phyloP scores from a whole-genome alignment of 1,140 invertebrate genomes.

The Wasmannia auropunctata region DNA sequence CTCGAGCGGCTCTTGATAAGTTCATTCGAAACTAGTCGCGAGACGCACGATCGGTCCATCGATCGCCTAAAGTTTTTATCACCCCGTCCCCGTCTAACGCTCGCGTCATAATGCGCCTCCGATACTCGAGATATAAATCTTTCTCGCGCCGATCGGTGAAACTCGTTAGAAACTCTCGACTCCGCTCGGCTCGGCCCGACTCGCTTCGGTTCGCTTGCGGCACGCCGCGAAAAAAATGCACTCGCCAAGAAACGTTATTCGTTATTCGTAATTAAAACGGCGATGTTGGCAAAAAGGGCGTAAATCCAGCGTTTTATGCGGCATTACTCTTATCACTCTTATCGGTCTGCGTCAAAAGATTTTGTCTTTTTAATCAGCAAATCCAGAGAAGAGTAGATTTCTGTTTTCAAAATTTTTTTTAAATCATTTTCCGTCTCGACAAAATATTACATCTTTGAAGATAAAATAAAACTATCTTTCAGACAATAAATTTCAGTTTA shows the following conservation, averaged over 20 bases:
- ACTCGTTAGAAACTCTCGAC: slow-evolving; percentile 60
- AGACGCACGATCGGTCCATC: slow-evolving; percentile 55
- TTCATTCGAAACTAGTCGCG: slow-evolving; percentile 68
- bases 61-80: slow-evolving; percentile 30
- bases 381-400: not conserved
- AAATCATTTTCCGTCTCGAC: not conserved
- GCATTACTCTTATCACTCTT: not conserved
- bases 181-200: slow-evolving; percentile 17
- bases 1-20: slow-evolving; percentile 71
- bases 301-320: not conserved
- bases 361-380: not conserved
- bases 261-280: slow-evolving; percentile 29
- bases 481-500: not conserved
- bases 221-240: slow-evolving; percentile 35
- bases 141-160: slow-evolving; percentile 62
- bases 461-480: not conserved
- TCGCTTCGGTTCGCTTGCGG: slow-evolving; percentile 38
- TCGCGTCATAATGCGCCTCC: slow-evolving; percentile 32
- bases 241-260: slow-evolving; percentile 15
- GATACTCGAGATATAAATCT: slow-evolving; percentile 52
- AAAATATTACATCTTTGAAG: not conserved
- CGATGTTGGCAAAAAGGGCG: not conserved
- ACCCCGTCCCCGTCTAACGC: not conserved
- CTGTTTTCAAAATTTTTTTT: not conserved
- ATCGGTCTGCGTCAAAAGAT: not conserved